Base-by-base conservation (phyloP, 2,888 invertebrate species). In the Nyleta sp. region DNA sequence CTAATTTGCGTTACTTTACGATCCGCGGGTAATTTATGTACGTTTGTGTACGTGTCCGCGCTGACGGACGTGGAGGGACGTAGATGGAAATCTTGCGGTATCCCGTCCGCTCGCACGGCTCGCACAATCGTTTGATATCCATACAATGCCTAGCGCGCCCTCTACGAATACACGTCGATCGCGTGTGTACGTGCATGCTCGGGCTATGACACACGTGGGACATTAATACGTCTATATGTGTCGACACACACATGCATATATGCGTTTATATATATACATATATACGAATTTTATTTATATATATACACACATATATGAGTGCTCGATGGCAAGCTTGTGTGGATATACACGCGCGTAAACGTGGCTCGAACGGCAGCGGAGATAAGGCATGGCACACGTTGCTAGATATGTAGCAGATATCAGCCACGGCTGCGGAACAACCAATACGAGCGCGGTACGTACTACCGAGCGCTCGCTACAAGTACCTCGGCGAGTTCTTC, bases 351-450 rank as follows among this genome's bases (percentile, higher is more conserved):
- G 53, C 73, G 64, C 64, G 57, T 64, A 75, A 72, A 76, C 73
- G 73, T 53, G 53, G 70, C 83, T 77, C 82, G 82, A 84, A 84
- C 86, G 82, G 85, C 85, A 84, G 82, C 83, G 74, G 80, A 89
- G 89, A 89, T 89, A 89, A 89, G 88, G 84, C 86, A 85, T 87
- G 87, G 87, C 88, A 88, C 88, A 88, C 89, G 88, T 89, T 89
- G 84, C 87, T 87, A 89, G 89, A 89, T 89, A 88, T 87, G 87
- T 88, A 87, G 81, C 87, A 85, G 88, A 89, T 89, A 89, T 86
- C 86, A 80, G 74, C 71, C 67, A 80, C 77, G 77, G 53, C 77
- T 74, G 60, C 67, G 60, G 62, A 70, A 80, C 64, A 77, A 65
- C 78, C 70, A 78, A 78, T 78, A 74, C 73, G 46, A 68, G 59